Base-by-base conservation (phyloP, 2,888 invertebrate genomes). In the Ischnus inquisitorius region DNA sequence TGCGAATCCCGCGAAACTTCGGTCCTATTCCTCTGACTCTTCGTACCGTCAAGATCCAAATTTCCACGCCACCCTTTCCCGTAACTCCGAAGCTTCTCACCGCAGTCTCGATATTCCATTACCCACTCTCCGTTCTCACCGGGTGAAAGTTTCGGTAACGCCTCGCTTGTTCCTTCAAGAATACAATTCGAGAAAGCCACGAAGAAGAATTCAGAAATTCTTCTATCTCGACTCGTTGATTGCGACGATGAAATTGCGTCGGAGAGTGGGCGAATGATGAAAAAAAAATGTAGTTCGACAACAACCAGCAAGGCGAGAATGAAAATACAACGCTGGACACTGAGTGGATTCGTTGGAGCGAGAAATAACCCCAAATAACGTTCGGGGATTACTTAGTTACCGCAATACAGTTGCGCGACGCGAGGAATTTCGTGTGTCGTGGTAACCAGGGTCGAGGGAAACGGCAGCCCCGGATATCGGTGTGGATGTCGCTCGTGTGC, bases 301-400 rank as follows among this genome's bases (percentile, higher is more conserved):
- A 85, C 87, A 85, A 86, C 87, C 86, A 88, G 84, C 6, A 14
- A 28, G 82, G 84, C 65, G 85, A 87, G 87, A 89, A 90, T 89
- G 89, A 90, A 90, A 90, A 89, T 85, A 83, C 82, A 69, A 68
- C 79, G 43, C 22, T 62, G 16, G 48, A 16, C 82, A 82, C 88
- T 88, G 76, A 10, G 85, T 81, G 82, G 77, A 87, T 85, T 85
- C 90, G 89, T 81, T 85, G 88, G 88, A 93, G 88, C 93, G 93
- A 92, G 88, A 93, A 92, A 93, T 93, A 92, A 93, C 92, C 90
- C 88, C 93, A 91, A 93, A 93, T 93, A 93, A 93, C 92, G 90
- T 92, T 92, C 88, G 91, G 89, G 92, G 93, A 93, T 93, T 93
- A 93, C 91, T 92, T 91, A 92, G 92, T 92, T 93, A 93, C 92